phyloP scores from a whole-genome alignment of 2,113 vertebrate genomes.

The Phylloscopus trochiloides region DNA sequence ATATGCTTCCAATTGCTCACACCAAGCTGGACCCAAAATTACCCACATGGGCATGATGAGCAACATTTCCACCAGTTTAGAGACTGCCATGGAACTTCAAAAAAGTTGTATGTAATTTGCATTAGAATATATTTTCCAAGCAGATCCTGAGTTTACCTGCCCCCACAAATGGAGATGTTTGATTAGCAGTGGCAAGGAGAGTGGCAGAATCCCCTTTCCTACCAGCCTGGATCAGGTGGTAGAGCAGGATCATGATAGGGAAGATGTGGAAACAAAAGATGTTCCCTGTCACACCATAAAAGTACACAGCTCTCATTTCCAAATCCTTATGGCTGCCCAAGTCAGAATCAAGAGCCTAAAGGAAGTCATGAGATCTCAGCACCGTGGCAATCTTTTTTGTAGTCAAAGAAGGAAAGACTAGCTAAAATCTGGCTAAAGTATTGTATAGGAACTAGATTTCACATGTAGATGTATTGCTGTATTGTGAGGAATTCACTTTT shows the following conservation, averaged over 20 bases:
- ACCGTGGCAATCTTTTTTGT: background rate
- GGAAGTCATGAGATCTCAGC: background rate
- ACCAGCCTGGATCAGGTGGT: background rate
- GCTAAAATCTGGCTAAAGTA: background rate
- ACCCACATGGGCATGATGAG: background rate
- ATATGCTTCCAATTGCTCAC: background rate
- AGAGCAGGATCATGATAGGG: background rate
- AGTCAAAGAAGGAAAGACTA: background rate
- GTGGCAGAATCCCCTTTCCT: background rate
- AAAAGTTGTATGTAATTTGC: background rate
- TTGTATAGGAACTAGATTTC: background rate
- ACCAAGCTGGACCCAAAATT: background rate
- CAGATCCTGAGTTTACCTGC: background rate
- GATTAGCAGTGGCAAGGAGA: background rate
- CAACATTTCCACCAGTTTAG: background rate
- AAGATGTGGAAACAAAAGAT: background rate
- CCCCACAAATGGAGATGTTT: background rate
- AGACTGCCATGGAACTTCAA: background rate
- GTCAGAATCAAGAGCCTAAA: background rate
- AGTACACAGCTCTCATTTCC: fast-evolving
- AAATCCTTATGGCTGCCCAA: background rate
- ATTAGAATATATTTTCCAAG: background rate
- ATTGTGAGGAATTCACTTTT: background rate
- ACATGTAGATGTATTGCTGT: background rate
- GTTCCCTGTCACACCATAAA: background rate